Base-by-base conservation (phyloP, 2,888 invertebrate species). In the Mythimna vitellina region DNA sequence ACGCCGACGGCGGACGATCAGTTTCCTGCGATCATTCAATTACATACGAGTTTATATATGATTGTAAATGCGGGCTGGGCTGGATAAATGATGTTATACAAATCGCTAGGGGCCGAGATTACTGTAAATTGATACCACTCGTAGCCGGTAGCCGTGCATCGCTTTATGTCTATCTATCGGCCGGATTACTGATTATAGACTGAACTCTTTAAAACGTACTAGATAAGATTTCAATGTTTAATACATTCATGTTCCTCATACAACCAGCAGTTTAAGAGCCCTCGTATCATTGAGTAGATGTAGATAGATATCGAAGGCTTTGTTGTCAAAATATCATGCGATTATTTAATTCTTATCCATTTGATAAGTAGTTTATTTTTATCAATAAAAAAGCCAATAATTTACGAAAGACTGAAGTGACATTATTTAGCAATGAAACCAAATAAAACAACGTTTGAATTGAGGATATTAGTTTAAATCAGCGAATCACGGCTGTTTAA, bases 1-100 rank as follows among this genome's bases (percentile, higher is more conserved):
- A 77, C 73, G 86, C 91, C 84, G 90, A 77, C 72, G 86, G 82
- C 83, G 81, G 81, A 79, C 70, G 89, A 89, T 90, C 88, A 89
- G 89, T 88, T 92, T 94, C 95, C 95, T 92, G 93, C 90, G 87
- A 95, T 95, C 94, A 92, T 94, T 92, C 95, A 93, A 95, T 95
- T 94, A 92, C 87, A 73, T 79, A 70, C 77, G 81, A 77, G 73
- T 80, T 80, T 81, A 74, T 84, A 74, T 84, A 86, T 88, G 86
- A 89, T 89, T 87, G 85, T 85, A 80, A 86, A 90, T 90, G 90
- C 92, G 90, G 91, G 91, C 85, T 74, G 69, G 69, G 22, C 87
- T 85, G 87, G 83, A 88, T 90, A 88, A 85, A 88, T 87, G 85
- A 82, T 87, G 86, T 89, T 88, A 87, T 84, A 86, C 85, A 88